phyloP scores from a whole-genome alignment of 2,888 invertebrate genomes.

The Caenorhabditis doughertyi region DNA sequence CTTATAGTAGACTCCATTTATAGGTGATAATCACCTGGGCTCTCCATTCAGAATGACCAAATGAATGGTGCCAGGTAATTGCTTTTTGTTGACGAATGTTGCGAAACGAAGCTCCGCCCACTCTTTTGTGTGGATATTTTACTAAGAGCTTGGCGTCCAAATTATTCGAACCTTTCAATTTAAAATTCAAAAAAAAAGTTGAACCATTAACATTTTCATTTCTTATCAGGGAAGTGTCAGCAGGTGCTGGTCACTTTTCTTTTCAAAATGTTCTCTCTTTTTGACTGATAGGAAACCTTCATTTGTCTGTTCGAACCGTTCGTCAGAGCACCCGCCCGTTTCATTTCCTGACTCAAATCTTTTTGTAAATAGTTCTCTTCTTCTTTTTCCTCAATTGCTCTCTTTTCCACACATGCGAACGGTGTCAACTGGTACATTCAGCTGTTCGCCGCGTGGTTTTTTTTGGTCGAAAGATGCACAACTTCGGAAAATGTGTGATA shows the following conservation, averaged over 20 bases:
- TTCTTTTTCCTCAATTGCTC: not conserved
- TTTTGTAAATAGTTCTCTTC: constrained; percentile 11
- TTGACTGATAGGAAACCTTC: constrained; percentile 10
- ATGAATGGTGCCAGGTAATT: constrained; percentile 1
- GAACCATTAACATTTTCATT: not conserved
- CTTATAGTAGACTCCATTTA: not conserved
- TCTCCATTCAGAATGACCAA: not conserved
- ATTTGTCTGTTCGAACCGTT: constrained; percentile 15
- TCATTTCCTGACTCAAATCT: constrained; percentile 15
- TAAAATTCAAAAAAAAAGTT: not conserved
- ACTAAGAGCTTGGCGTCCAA: not conserved
- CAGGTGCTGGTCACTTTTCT: constrained; percentile 50
- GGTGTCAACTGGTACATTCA: not conserved
- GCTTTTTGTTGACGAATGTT: constrained; percentile 7
- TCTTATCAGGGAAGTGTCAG: constrained; percentile 29
- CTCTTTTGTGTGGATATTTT: not conserved
- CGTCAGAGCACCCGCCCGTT: constrained; percentile 3
- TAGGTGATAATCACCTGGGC: not conserved
- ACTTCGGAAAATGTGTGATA: no score
- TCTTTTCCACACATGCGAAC: not conserved
- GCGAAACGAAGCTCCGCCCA: constrained; percentile 8
- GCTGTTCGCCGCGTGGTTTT: no score
- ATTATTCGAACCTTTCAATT: not conserved
- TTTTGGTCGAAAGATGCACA: no score
- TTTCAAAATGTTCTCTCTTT: constrained; percentile 18